Evolutionary conservation across 30 jellyfish, hydroid and myxozoan genomes (phyloP), one percentile per base, ranked within the genome.

Genomic region (Sanderia malayensis): DNA sequence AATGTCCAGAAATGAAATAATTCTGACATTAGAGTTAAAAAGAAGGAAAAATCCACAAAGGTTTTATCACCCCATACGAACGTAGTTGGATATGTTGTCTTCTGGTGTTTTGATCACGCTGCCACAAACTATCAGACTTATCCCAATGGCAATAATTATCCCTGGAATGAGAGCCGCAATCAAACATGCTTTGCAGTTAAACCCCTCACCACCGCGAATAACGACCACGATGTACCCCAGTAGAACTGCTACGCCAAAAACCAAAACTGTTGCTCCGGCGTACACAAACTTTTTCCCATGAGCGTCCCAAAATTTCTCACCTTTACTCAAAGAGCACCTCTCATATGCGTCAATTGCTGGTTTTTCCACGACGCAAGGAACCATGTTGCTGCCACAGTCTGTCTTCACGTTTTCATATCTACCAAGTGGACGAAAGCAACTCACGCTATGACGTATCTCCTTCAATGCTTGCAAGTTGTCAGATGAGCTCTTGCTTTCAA

Each of bases 221-320:
- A n/a, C n/a, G n/a, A n/a, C n/a, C 6, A 37, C 52, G 13, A 37
- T 2, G 31, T 33, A n/a, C 19, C 44, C 46, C 19, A 27, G 1
- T 30, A 21, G 0, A n/a, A 21, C 70, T 18, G 23, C 19, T 30
- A 58, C 44, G 21, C 70, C 70, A 58, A 58, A 18, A 13, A 31
- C 70, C 23, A 58, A 21, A 20, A 19, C 19, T 1, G 23, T 33
- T 11, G 44, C 70, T 18, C 70, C 70, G 6, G 70, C 70, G 20
- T 18, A 18, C 18, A 58, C 70, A 22, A 58, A 58, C 44, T 58
- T 58, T 22, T 58, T 58, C 19, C 70, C 70, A 58, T 58, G 70
- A 10, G 70, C 70, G 23, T 58, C 70, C 70, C 70, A 58, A 58
- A 58, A 58, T 33, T 58, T 58, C 32, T 58, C 70, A 18, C 33